A percentile compares a stretch with the other conserved stretches of the same genome.
phyloP scores from a whole-genome alignment of 53 echinoderm and acorn worm genomes.

The Luidia sarsii region DNA sequence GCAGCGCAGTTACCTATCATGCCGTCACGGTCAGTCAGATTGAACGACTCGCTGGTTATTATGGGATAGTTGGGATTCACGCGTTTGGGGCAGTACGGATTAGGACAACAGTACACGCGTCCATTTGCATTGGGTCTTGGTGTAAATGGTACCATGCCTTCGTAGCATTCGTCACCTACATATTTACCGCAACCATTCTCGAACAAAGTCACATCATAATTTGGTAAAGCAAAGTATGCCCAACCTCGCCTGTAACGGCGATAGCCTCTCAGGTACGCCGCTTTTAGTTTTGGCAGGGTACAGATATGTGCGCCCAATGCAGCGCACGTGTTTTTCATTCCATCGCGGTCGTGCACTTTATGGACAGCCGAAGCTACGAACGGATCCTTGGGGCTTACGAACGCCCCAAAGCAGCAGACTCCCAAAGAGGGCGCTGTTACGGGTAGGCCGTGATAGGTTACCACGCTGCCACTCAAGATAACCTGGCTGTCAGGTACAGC shows the following conservation, averaged over 20 bases:
- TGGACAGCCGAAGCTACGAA: background rate
- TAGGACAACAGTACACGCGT: background rate
- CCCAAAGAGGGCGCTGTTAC: background rate
- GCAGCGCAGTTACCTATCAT: background rate
- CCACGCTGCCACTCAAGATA: background rate
- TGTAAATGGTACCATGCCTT: slow-evolving; percentile 19
- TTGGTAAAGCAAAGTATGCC: background rate
- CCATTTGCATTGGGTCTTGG: background rate
- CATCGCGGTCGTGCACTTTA: background rate
- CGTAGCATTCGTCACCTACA: background rate
- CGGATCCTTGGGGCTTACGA: slow-evolving; percentile 3
- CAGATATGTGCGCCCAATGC: slow-evolving; percentile 1
- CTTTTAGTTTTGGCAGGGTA: slow-evolving; percentile 14
- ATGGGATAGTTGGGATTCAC: background rate
- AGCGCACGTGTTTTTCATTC: background rate
- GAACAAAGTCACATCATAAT: background rate
- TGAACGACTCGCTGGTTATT: background rate
- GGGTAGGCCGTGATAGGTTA: background rate
- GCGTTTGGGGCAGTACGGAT: background rate
- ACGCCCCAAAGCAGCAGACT: background rate
- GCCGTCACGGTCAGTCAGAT: background rate
- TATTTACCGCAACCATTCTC: background rate
- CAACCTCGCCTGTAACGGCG: background rate
- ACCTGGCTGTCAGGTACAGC: background rate
- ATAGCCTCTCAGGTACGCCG: background rate